phyloP scores from a whole-genome alignment of 2,888 invertebrate genomes.

The Drosophila rellima region DNA sequence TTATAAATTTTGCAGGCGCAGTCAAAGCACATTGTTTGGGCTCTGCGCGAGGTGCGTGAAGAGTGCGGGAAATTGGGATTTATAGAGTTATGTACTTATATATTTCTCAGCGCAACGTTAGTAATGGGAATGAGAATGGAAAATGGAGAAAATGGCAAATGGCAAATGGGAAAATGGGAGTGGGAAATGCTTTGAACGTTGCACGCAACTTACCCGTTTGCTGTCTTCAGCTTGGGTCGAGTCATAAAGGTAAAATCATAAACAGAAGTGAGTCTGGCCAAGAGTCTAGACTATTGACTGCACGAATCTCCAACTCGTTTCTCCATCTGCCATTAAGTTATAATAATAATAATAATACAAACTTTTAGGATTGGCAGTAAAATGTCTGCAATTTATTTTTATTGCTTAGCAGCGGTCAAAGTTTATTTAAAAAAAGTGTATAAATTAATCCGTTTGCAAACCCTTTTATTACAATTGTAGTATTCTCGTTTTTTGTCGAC shows the following conservation, averaged over 20 bases:
- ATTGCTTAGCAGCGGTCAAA: constrained; percentile 19
- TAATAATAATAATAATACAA: constrained; percentile 59
- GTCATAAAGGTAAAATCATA: constrained; percentile 68
- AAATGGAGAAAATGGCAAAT: constrained; percentile 1
- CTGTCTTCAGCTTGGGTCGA: constrained; percentile 48
- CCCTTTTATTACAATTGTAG: not conserved
- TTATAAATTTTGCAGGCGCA: constrained; percentile 75
- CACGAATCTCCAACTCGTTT: constrained; percentile 34
- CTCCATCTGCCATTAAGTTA: constrained; percentile 23
- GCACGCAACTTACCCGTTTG: constrained; percentile 69
- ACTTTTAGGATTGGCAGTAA: constrained; percentile 36
- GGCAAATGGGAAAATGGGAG: constrained; percentile 2
- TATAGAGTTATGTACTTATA: constrained; percentile 52
- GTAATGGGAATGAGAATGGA: constrained; percentile 22
- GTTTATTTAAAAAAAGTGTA: constrained; percentile 11
- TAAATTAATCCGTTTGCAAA: constrained; percentile 1
- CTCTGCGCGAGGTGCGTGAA: constrained; percentile 27
- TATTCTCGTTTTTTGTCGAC: not conserved
- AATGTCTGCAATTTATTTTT: constrained; percentile 23
- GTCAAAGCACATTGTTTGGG: constrained; percentile 71
- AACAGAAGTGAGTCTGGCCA: constrained; percentile 53
- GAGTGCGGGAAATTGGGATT: constrained; percentile 54
- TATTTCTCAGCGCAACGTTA: constrained; percentile 8
- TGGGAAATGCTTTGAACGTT: constrained; percentile 35
- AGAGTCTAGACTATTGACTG: constrained; percentile 46